Base-by-base conservation (phyloP, 2,888 invertebrate genomes). In the Pseudoips prasinana region DNA sequence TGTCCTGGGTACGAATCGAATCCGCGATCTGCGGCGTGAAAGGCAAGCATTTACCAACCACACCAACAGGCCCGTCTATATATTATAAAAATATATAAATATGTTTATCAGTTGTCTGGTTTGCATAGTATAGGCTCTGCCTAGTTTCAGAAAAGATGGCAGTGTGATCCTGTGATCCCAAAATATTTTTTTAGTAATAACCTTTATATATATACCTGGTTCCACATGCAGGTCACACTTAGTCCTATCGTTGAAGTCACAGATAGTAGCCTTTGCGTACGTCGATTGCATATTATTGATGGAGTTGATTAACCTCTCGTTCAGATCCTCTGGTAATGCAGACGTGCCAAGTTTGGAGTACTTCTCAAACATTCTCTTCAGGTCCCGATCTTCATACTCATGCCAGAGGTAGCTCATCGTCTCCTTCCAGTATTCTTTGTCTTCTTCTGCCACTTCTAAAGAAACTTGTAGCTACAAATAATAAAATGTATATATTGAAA, bases 201-300 rank as follows among this genome's bases (percentile, higher is more conserved):
- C 2, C 1, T 26, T 14, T 18, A 7, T 7, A 8, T 14, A 9
- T 8, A 18, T 68, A 92, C 92, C 94, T 56, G 95, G 95, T 59
- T 95, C 95, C 3, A 95, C 87, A 24, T 91, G 83, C 7, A 95
- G 74, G 58, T 94, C 91, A 61, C 95, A 95, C 40, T 92, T 93
- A 0, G 62, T 84, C 6, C 67, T 73, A 47, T 94, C 80, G 4
- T 90, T 90, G 54, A 87, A 94, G 44, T 92, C 92, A 59, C 96
- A 96, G 7, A 96, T 91, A 41, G 93, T 94, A 0, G 95, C 94
- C 30, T 90, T 95, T 0, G 94, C 92, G 64, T 94, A 96, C 8
- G 92, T 93, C 0, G 91, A 88, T 63, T 93, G 90, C 96, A 96
- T 96, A 8, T 92, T 90, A 22, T 90, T 92, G 6, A 92, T 74